These are phyloP conservation scores for Dicyrtoma fusca DNA, from an alignment of 2,888 invertebrate genomes.

Conservation along the genomic window DNA sequence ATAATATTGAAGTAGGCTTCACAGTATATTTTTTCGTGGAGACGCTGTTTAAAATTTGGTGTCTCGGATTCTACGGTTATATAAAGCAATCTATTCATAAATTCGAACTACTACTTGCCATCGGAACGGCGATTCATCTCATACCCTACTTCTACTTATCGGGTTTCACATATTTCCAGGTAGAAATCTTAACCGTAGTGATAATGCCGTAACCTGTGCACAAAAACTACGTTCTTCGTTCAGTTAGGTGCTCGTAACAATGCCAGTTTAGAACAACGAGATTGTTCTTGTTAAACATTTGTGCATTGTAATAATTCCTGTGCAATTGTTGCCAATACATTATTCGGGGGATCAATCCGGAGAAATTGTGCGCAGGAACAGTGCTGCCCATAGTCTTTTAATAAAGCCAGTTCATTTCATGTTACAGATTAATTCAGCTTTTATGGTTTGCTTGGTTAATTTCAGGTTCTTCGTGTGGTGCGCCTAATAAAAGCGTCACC, in stretches of 20 bases:
- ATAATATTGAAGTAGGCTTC: constrained; percentile 92
- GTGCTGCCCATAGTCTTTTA: no score
- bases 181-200: no score
- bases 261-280: no score
- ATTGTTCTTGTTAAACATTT: no score
- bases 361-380: no score
- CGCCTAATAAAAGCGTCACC: constrained; percentile 98
- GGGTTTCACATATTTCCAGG: constrained; percentile 95
- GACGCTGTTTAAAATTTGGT: constrained; percentile 95
- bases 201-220: no score
- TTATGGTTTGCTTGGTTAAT: constrained; percentile 30
- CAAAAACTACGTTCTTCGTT: no score
- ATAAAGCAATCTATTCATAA: constrained; percentile 96
- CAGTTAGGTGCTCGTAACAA: no score
- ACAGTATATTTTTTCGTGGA: constrained; percentile 93
- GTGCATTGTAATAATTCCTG: no score
- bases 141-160: constrained; percentile 91
- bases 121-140: constrained; percentile 92
- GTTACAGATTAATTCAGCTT: background rate
- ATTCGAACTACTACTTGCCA: constrained; percentile 89
- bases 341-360: no score
- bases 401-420: background rate
- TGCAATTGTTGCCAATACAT: no score
- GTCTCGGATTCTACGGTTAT: constrained; percentile 92
- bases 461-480: constrained; percentile 88